Conservation (phyloP, 1,140 invertebrate species). For the Drosophila tropicalis region DNA sequence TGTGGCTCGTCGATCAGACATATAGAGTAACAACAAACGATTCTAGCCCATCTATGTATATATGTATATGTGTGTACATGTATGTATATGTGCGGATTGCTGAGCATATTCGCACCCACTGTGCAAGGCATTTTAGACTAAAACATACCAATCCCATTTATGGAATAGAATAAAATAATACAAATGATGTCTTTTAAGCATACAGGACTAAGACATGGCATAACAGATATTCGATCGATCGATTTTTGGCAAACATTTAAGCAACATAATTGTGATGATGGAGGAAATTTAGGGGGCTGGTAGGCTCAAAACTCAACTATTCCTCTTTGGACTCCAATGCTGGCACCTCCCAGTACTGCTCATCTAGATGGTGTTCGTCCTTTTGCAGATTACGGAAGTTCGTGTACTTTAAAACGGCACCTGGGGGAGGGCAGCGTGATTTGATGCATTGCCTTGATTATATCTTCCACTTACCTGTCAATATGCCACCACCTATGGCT, state of each 20-base stretch:
- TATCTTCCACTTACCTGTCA: slow-evolving; percentile 88
- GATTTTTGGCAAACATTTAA: slow-evolving; percentile 29
- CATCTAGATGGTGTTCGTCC: slow-evolving; percentile 85
- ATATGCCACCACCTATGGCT: slow-evolving; percentile 89
- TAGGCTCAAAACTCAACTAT: slow-evolving; percentile 69
- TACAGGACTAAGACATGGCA: slow-evolving; percentile 41
- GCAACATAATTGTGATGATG: slow-evolving; percentile 18
- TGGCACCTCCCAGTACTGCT: slow-evolving; percentile 85
- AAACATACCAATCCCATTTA: neutral
- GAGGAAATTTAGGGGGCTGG: neutral
- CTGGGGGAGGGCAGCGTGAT: slow-evolving; percentile 60
- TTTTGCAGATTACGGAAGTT: slow-evolving; percentile 84
- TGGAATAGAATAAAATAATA: slow-evolving; percentile 19
- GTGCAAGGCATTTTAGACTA: slow-evolving; percentile 30
- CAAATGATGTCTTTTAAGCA: slow-evolving; percentile 19
- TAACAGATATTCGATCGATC: slow-evolving; percentile 35
- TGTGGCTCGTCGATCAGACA: neutral
- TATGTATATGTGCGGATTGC: too few species aligned
- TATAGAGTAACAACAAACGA: too few species aligned
- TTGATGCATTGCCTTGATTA: neutral
- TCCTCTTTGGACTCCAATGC: slow-evolving; percentile 72
- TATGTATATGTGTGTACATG: too few species aligned
- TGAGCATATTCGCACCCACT: too few species aligned
- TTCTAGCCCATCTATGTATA: too few species aligned
- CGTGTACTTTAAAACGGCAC: slow-evolving; percentile 83